Evolutionary conservation across 2,113 vertebrate species (phyloP), one percentile per base, ranked within the genome.

Genomic region (Mionectes macconnelli): DNA sequence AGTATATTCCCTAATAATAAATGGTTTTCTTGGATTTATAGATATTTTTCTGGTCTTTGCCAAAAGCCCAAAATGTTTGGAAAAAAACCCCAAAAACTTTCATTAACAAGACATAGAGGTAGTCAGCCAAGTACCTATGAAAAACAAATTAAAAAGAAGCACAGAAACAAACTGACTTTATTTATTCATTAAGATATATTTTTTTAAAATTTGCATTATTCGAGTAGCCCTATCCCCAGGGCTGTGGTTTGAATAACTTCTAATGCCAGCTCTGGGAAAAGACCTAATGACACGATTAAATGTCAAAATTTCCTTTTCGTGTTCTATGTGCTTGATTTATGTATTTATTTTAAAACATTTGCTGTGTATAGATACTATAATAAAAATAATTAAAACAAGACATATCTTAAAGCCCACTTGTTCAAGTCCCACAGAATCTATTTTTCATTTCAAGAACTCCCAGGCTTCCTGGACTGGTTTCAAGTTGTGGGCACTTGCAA

Each of bases 381-480:
- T 92, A 92, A 93, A 93, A 93, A 93, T 89, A 95, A 97, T 94
- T 79, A 87, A 91, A 97, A 68, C 87, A 96, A 94, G 95, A 92
- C 53, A 24, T 84, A 74, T 94, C 40, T 90, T 93, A 68, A 86
- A 92, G 60, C 76, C 47, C 39, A 90, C 82, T 96, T 91, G 62
- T 64, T 93, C 67, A 81, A 89, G n/a, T 15, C 40, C 6, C 52
- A 78, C 49, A 88, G 37, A 95, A 94, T 72, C 76, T 68, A 93
- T 92, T 90, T 88, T 92, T 92, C 92, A 87, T 92, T 93, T 94
- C 76, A 72, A 90, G 90, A 95, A 94, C 94, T 94, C 87, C 84
- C 84, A 76, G 66, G 82, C n/a, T 90, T 92, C 82, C 76, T 95
- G 90, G 93, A 89, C 47, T 52, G 11, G 52, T 89, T 94, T 94